Conservation (phyloP, 2,888 invertebrate species). For the Drosophila cyrtoloma region DNA sequence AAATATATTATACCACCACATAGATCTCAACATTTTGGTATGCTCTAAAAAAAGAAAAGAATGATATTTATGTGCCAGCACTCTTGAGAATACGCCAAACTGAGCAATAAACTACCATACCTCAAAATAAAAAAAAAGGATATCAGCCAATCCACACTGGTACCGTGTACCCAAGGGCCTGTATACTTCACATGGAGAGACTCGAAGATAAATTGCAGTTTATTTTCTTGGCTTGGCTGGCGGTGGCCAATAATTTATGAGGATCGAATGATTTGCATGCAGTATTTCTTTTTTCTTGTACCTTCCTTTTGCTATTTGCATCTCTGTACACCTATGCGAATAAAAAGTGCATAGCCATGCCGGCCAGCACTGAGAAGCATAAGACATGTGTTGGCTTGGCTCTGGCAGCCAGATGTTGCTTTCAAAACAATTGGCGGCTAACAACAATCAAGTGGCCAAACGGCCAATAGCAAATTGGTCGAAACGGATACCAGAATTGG, state of each 20-base stretch:
- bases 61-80: not conserved
- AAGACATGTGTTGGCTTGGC: conserved; percentile 34
- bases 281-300: conserved; percentile 51
- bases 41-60: not conserved
- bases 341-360: conserved; percentile 9
- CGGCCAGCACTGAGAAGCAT: conserved; percentile 25
- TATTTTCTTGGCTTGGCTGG: conserved; percentile 60
- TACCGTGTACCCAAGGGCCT: conserved; percentile 6
- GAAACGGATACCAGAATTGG: conserved; percentile 52
- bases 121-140: not conserved
- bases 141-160: conserved; percentile 17
- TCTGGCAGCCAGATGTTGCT: conserved; percentile 57
- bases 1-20: not conserved
- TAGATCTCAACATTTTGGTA: not conserved
- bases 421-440: conserved; percentile 72
- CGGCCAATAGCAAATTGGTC: conserved; percentile 65
- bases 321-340: conserved; percentile 13
- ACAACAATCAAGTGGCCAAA: conserved; percentile 42
- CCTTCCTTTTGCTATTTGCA: conserved; percentile 29
- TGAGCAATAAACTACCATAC: conserved; percentile 1
- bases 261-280: conserved; percentile 77
- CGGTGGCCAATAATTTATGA: conserved; percentile 69
- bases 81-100: not conserved
- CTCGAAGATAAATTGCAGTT: conserved; percentile 70
- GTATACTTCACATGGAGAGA: conserved; percentile 1